Base-by-base conservation (phyloP, 2,113 vertebrate species). In the Steatornis caripensis region DNA sequence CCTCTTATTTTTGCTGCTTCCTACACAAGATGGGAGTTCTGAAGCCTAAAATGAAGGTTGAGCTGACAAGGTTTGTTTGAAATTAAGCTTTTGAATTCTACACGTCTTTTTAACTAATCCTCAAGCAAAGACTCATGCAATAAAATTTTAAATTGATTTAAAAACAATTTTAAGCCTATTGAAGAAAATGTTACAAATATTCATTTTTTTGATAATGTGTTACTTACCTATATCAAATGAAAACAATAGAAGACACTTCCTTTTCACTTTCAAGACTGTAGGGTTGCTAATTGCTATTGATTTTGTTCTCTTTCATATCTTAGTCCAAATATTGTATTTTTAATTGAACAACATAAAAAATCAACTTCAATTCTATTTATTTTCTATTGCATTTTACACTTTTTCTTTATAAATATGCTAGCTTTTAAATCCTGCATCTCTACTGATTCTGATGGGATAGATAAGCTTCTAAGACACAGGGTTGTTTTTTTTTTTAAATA, bases 41-140 rank as follows among this genome's bases (percentile, higher is more conserved):
- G 92, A 96, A 95, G 37, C 68, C 71, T 97, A 66, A 97, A 96
- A 97, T 92, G 72, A 90, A 97, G 65, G 39, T 51, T 94, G 37
- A 95, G 29, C 64, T 97, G 91, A 89, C 43, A 90, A 96, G 62
- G 22, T 94, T 97, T 95, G 41, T 60, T 92, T 94, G 68, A 93
- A 95, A 90, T 76, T 81, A 96, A 95, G 87, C 79, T 94, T 90
- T 88, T 92, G 51, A 96, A 95, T 93, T 96, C 77, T 90, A 69
- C 46, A 93, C 89, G 64, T 54, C 30, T 95, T 95, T 80, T 58
- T 43, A 95, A 87, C 36, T 78, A 65, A 23, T 69, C 66, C 41
- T 71, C 57, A 88, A 93, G 66, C 66, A 90, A 93, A 49, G 62
- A 93, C 76, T 36, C 43, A 94, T 93, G 55, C 85, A 96, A 45